Conservation (phyloP, 2,888 invertebrate genomes). For the Lucinisca nassula region DNA sequence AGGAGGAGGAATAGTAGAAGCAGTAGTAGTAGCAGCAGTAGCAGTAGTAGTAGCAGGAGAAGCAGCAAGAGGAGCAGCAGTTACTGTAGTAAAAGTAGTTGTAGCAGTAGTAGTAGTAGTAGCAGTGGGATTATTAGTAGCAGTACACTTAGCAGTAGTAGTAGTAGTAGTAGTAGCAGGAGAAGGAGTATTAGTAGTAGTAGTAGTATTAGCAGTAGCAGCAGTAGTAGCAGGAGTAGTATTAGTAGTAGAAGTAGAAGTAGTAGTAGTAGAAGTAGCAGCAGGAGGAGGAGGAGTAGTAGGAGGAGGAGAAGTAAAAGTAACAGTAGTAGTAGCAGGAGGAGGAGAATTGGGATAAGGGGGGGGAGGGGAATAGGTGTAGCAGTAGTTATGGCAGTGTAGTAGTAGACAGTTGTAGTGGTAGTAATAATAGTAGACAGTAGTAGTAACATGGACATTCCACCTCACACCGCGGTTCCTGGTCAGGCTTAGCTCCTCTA, state of each 20-base stretch:
- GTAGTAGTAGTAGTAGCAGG: not conserved
- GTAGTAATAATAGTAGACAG: too few relatives aligned
- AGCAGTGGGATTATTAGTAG: not conserved
- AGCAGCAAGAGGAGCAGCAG: not conserved
- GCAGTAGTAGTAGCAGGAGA: not conserved
- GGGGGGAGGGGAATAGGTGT: too few relatives aligned
- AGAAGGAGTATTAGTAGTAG: not conserved
- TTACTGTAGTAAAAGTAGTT: not conserved
- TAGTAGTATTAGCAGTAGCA: too few relatives aligned
- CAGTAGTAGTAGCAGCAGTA: not conserved
- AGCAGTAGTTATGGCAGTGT: too few relatives aligned
- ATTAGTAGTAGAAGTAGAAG: too few relatives aligned
- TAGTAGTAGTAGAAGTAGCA: not conserved
- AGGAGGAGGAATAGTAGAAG: not conserved
- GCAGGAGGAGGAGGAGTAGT: conserved; percentile 7
- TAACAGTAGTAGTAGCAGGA: conserved; percentile 1
- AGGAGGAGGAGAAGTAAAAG: too few relatives aligned
- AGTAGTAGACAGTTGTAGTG: too few relatives aligned
- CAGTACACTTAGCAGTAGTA: not conserved
- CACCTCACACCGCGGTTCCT: too few relatives aligned
- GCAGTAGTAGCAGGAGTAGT: too few relatives aligned
- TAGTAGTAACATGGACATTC: too few relatives aligned
- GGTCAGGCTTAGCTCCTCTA: too few relatives aligned
- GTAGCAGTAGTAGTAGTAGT: not conserved
- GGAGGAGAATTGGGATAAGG: not conserved